Conservation (phyloP, 1,140 invertebrate species). For the Cardiocondyla obscurior region DNA sequence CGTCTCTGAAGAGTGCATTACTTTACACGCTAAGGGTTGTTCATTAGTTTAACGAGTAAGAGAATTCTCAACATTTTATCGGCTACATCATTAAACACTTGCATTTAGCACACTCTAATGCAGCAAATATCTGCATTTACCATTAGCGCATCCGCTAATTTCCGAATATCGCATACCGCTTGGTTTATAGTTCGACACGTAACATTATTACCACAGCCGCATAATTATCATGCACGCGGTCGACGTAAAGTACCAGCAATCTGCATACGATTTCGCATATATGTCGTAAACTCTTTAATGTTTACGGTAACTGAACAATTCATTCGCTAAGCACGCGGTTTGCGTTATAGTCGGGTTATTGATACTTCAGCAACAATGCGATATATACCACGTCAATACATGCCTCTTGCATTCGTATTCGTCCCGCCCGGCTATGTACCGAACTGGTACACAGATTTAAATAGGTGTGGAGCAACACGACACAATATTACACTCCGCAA, state of each 20-base stretch:
- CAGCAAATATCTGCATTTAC: conserved; percentile 40
- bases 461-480: neutral
- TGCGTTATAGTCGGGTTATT: conserved; percentile 36
- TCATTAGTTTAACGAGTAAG: conserved; percentile 36
- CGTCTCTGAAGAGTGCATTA: neutral
- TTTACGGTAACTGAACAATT: conserved; percentile 54
- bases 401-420: conserved; percentile 19
- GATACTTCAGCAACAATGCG: conserved; percentile 50
- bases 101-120: conserved; percentile 21
- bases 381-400: conserved; percentile 43
- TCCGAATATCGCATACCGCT: conserved; percentile 38
- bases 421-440: neutral
- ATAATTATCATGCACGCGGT: conserved; percentile 38
- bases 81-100: conserved; percentile 19
- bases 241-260: conserved; percentile 40
- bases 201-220: conserved; percentile 50
- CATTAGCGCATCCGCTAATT: conserved; percentile 45
- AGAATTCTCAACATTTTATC: conserved; percentile 47
- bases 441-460: conserved; percentile 24
- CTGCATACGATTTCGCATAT: conserved; percentile 38
- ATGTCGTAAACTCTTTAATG: conserved; percentile 51
- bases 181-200: conserved; percentile 52
- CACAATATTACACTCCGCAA: neutral
- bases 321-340: conserved; percentile 43
- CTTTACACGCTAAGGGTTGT: neutral